A percentile compares a stretch with the other conserved stretches of the same genome.
Evolutionary conservation across 2,888 invertebrate species (phyloP).

Genomic region (Agrochola lota): DNA sequence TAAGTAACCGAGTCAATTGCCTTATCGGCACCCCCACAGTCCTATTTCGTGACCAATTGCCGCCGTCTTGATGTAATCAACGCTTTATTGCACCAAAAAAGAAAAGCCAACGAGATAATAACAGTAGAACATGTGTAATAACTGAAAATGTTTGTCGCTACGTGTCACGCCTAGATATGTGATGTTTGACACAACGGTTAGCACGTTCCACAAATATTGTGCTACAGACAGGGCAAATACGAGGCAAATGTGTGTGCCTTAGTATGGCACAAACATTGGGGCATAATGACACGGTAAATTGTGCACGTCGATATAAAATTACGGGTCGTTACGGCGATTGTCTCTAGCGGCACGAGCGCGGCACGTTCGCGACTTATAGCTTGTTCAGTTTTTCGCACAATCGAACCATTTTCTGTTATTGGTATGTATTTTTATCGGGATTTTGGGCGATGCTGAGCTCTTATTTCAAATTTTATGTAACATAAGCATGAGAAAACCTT

Average conservation of each 20-base stretch:
- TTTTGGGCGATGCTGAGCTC: constrained; percentile 55
- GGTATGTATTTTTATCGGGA: constrained; percentile 67
- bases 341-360: constrained; percentile 75
- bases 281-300: constrained; percentile 79
- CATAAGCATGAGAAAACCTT: constrained; percentile 30
- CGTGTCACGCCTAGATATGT: constrained; percentile 89
- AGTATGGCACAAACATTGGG: constrained; percentile 84
- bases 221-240: constrained; percentile 87
- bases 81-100: constrained; percentile 86
- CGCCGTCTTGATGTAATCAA: constrained; percentile 84
- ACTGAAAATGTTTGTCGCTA: constrained; percentile 82
- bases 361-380: constrained; percentile 84
- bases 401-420: constrained; percentile 73
- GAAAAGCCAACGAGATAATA: constrained; percentile 85
- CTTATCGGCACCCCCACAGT: constrained; percentile 84
- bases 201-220: constrained; percentile 90
- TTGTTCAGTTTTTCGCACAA: constrained; percentile 74
- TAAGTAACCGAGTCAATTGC: constrained; percentile 71
- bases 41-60: constrained; percentile 80
- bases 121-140: constrained; percentile 84
- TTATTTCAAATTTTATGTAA: constrained; percentile 54
- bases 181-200: constrained; percentile 85
- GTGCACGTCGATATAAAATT: constrained; percentile 85
- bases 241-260: constrained; percentile 77
- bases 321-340: constrained; percentile 84